phyloP scores from a whole-genome alignment of 2,888 invertebrate species.

The Dryobota labecula region DNA sequence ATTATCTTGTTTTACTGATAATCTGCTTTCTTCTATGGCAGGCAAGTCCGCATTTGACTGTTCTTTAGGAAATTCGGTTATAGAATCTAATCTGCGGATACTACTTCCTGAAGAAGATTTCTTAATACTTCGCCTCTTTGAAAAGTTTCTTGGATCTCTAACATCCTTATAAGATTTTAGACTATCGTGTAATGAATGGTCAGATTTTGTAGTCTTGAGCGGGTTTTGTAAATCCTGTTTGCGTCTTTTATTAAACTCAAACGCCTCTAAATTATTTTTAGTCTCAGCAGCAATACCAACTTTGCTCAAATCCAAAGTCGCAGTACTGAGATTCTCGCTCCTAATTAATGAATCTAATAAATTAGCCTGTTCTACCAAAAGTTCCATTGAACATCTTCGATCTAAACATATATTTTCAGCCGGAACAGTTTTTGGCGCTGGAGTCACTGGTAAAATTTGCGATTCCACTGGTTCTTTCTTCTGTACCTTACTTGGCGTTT shows the following conservation, averaged over 20 bases:
- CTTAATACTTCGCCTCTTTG: slow-evolving; percentile 82
- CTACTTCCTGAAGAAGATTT: slow-evolving; percentile 86
- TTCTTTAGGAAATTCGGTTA: slow-evolving; percentile 85
- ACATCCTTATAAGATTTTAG: slow-evolving; percentile 74
- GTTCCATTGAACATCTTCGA: slow-evolving; percentile 90
- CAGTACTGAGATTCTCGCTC: slow-evolving; percentile 88
- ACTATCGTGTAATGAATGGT: slow-evolving; percentile 84
- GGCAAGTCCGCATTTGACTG: slow-evolving; percentile 75
- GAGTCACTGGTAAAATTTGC: slow-evolving; percentile 60
- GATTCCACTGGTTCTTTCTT: slow-evolving; percentile 38
- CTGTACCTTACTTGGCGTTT: slow-evolving; percentile 48
- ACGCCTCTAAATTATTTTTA: slow-evolving; percentile 58
- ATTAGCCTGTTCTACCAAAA: slow-evolving; percentile 90
- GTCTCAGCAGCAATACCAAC: slow-evolving; percentile 75
- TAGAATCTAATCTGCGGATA: slow-evolving; percentile 85
- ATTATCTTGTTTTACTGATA: slow-evolving; percentile 73
- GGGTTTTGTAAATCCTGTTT: slow-evolving; percentile 72
- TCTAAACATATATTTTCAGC: slow-evolving; percentile 77
- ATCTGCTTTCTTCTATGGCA: slow-evolving; percentile 86
- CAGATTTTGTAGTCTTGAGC: slow-evolving; percentile 86
- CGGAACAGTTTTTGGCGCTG: slow-evolving; percentile 49
- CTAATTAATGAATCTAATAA: slow-evolving; percentile 89
- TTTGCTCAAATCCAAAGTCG: slow-evolving; percentile 86
- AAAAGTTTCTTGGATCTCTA: slow-evolving; percentile 67
- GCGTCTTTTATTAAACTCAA: slow-evolving; percentile 66